Evolutionary conservation across 1,140 invertebrate species (phyloP), one percentile per base, ranked within the genome.

Genomic region (Drosophila pseudoobscura): DNA sequence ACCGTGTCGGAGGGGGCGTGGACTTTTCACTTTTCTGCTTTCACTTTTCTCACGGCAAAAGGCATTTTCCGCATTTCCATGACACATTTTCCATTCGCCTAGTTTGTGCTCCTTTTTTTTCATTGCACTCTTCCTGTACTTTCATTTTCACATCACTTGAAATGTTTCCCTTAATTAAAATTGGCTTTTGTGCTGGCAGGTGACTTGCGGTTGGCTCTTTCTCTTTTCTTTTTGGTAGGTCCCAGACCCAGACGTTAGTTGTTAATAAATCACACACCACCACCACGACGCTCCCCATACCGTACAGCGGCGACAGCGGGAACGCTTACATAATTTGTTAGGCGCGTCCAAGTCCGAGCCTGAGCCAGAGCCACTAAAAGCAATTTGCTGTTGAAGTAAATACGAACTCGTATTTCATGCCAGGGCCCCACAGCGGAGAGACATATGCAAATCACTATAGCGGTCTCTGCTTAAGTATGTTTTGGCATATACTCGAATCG

Each of bases 331-430:
- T 88, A 87, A 78, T 87, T 82, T 82, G 66, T 52, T 63, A 65
- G 74, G 74, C 60, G 56, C 61, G 69, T 64, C 73, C 64, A 20
- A 73, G 55, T 47, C 31, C 31, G 43, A 49, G 24, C 5, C 24
- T 0, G 15, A 15, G 15, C 15, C 15, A 4, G 29, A 71, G 76
- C 58, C 52, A 54, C 64, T 88, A 73, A 88, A 88, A 83, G 83
- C 75, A 73, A 79, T 74, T 83, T 70, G 51, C 45, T 88, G 78
- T 88, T 41, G 54, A 79, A 82, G 83, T 72, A 88, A 82, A 88
- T 79, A 74, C 53, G 26, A 74, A 83, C 79, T 79, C 78, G 75
- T 82, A 88, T 88, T 79, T 88, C 78, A 82, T 78, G 68, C 75
- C 75, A 52, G 24, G 45, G 13, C 24, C 45, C 57, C 65, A 75